These are phyloP conservation scores for Crocidura indochinensis DNA, from an alignment of 2,797 vertebrate species.

Conservation along the genomic window DNA sequence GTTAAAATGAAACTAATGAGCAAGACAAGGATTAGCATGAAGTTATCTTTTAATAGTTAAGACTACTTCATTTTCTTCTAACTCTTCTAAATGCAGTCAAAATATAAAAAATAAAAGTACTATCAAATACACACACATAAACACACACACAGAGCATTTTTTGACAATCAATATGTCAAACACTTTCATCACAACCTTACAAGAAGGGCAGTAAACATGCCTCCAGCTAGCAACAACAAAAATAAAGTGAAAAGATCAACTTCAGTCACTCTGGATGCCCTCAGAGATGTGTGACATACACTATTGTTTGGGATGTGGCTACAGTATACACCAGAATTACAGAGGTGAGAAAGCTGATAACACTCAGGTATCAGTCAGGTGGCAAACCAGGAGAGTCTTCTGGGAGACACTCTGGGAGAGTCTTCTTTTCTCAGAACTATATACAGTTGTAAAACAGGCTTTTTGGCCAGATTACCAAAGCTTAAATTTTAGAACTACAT, in stretches of 20 bases:
- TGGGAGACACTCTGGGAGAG: background rate
- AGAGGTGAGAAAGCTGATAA: background rate
- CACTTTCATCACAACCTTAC: too few relatives aligned
- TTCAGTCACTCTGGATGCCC: too few relatives aligned
- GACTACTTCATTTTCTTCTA: background rate
- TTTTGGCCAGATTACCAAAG: background rate
- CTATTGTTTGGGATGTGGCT: too few relatives aligned
- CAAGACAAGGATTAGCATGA: background rate
- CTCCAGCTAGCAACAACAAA: too few relatives aligned
- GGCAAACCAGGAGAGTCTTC: background rate
- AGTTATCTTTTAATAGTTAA: constrained; percentile 1
- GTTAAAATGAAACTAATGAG: background rate
- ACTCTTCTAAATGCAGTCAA: background rate
- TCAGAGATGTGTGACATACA: background rate
- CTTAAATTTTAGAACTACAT: background rate
- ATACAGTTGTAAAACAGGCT: background rate
- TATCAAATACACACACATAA: background rate
- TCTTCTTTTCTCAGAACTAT: too few relatives aligned
- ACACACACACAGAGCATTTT: background rate
- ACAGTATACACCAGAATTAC: background rate
- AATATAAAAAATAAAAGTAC: background rate
- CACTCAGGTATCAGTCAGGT: background rate
- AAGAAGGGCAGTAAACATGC: too few relatives aligned
- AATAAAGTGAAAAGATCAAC: too few relatives aligned
- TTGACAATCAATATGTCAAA: too few relatives aligned